Percentiles rank a stretch among this genome's conserved stretches.
Evolutionary conservation across 2,113 vertebrate species (phyloP).

Genomic region (Morone saxatilis): DNA sequence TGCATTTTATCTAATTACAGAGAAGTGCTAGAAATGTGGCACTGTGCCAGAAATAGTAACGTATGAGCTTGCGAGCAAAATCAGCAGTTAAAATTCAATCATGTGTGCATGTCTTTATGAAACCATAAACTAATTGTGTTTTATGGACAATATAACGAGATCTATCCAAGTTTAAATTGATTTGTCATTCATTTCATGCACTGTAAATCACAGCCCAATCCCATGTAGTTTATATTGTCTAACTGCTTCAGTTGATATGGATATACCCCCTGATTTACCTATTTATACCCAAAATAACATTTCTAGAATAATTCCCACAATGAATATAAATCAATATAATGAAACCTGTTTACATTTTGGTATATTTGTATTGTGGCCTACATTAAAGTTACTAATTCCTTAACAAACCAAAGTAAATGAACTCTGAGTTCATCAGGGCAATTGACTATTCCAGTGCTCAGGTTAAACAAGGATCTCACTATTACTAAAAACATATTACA

Average conservation of each 20-base stretch:
- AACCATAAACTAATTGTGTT: background rate
- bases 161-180: background rate
- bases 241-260: background rate
- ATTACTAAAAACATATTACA: background rate
- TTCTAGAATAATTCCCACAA: background rate
- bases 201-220: background rate
- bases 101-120: background rate
- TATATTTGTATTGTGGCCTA: background rate
- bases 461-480: constrained; percentile 23
- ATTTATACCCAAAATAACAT: background rate
- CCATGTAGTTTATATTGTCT: background rate
- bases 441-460: constrained; percentile 43
- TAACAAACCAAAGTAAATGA: background rate
- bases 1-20: constrained; percentile 8
- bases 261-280: background rate
- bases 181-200: background rate
- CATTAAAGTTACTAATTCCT: background rate
- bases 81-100: background rate
- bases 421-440: constrained; percentile 32
- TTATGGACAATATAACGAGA: background rate
- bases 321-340: background rate
- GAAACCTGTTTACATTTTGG: background rate
- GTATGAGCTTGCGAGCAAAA: constrained; percentile 8
- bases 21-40: background rate
- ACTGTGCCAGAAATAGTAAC: constrained; percentile 11